Base-by-base conservation (phyloP, 2,797 vertebrate genomes). In the Phataginus tetradactyla region DNA sequence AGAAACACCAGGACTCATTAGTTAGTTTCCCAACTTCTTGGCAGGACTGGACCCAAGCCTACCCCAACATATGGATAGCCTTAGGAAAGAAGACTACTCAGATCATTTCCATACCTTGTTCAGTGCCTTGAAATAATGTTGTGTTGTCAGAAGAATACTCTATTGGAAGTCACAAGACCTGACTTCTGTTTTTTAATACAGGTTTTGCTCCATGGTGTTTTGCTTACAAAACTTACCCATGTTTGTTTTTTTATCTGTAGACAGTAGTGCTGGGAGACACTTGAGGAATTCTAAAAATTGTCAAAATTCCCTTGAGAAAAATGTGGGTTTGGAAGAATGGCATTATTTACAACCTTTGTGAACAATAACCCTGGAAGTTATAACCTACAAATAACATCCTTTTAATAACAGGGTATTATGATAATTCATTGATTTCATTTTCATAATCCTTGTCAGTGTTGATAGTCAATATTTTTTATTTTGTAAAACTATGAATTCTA, bases 1-100 rank as follows among this genome's bases (percentile, higher is more conserved):
- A 90, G 92, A 95, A 95, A 94, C 95, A 96, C 87, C 88, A 93
- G 79, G 92, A 49, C 68, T 96, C 96, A 97, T 97, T 96, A 97
- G 83, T 95, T 91, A 94, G 86, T 64, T 92, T 61, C 91, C 93
- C 92, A 92, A 89, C 75, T 96, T 96, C 78, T 95, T 96, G 92
- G 89, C 75, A 96, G 86, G 57, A 80, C 96, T 98, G 96, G 95
- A 97, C 96, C 55, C 86, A 96, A 96, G 96, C 96, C 95, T 90
- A 96, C 71, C n/a, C 86, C 92, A 96, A 80, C 96, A 97, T 97
- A 97, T 94, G 97, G 96, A 75, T 14, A 95, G 91, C 96, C 95
- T 96, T 78, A 94, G 94, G 97, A 91, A 75, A 95, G 27, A 90
- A 96, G 59, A 63, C 75, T 92, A 79, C 79, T 93, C 72, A 59